These are phyloP conservation scores for Uropsilus gracilis DNA, from an alignment of 2,113 vertebrate genomes.

Conservation along the genomic window DNA sequence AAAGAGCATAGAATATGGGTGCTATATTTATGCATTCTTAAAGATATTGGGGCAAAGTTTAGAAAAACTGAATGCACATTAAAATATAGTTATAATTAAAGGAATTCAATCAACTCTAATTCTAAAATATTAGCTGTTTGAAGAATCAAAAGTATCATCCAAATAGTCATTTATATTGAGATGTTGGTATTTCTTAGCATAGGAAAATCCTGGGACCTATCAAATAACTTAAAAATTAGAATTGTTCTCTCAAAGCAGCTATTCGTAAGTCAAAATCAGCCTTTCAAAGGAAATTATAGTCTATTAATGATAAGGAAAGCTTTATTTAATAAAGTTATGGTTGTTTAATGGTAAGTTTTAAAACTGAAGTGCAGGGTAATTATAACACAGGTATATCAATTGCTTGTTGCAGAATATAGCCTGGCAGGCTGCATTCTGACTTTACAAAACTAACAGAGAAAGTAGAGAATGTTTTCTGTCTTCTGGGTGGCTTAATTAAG, in stretches of 20 bases:
- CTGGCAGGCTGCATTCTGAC: neutral
- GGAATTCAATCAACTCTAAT: constrained; percentile 1
- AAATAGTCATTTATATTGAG: neutral
- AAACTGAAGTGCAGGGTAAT: neutral
- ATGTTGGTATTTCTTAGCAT: neutral
- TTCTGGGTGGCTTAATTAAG: neutral
- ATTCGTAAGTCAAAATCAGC: neutral
- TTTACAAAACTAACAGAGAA: neutral
- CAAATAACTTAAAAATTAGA: neutral
- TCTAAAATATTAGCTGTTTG: constrained; percentile 22
- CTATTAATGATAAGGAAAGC: neutral
- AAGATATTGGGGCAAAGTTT: constrained; percentile 10
- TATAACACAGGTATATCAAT: neutral
- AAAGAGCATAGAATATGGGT: neutral
- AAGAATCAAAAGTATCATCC: neutral
- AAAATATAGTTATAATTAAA: constrained; percentile 4
- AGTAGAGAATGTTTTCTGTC: neutral
- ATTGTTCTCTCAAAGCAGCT: neutral
- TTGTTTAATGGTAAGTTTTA: neutral
- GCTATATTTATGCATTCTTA: neutral
- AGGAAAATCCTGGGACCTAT: neutral
- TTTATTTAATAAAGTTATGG: neutral
- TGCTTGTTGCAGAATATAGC: neutral
- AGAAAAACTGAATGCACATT: neutral
- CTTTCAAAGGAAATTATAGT: neutral